Percentiles rank a stretch among this genome's conserved stretches.
phyloP scores from a whole-genome alignment of 2,888 invertebrate genomes.

The Apotomis betuletana region DNA sequence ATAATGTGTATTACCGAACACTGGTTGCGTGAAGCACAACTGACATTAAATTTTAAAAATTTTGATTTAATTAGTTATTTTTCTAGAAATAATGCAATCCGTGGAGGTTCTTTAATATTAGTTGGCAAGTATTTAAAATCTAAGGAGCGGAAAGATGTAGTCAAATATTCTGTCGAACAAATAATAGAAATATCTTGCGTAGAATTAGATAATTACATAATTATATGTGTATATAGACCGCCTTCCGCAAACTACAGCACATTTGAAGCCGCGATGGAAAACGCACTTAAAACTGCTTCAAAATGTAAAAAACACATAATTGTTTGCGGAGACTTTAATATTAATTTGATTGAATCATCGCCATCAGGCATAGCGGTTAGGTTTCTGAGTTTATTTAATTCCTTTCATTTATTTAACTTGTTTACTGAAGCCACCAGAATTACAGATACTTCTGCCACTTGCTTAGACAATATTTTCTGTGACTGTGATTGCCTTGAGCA shows the following conservation, averaged over 20 bases:
- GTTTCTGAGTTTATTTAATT: neutral
- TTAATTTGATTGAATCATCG: neutral
- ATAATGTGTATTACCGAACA: no score
- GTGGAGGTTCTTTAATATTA: no score
- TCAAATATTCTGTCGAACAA: no score
- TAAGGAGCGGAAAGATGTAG: no score
- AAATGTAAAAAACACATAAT: neutral
- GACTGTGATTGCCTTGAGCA: neutral
- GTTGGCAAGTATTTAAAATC: no score
- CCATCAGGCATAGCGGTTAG: neutral
- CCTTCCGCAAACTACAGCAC: neutral
- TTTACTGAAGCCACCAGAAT: neutral
- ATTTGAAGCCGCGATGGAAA: neutral
- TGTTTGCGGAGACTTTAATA: neutral
- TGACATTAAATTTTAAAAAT: no score
- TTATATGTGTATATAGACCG: conserved; percentile 3
- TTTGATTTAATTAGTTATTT: no score
- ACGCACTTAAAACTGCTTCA: neutral
- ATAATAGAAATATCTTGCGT: neutral
- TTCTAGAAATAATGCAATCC: no score
- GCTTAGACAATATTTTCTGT: conserved; percentile 1
- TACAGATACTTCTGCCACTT: neutral
- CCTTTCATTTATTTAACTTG: neutral
- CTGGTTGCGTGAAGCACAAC: no score
- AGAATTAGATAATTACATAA: neutral